phyloP scores from a whole-genome alignment of 2,888 invertebrate genomes.

The Julus scandinavius region DNA sequence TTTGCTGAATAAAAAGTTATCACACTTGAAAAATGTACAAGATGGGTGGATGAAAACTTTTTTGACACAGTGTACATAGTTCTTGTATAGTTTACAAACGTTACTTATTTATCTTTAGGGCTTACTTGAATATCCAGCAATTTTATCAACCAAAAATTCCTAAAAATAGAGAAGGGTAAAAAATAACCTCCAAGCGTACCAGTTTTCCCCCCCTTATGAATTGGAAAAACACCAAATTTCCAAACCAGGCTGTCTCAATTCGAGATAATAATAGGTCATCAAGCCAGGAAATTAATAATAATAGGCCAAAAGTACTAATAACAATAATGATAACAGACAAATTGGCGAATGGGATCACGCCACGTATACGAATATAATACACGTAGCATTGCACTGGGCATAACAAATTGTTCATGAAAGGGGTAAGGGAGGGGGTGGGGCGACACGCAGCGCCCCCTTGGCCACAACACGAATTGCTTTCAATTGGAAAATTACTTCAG shows the following conservation, averaged over 20 bases:
- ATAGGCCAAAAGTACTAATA: conserved; percentile 22
- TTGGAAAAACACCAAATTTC: background rate
- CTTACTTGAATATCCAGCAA: background rate
- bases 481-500: conserved; percentile 7
- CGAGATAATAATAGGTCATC: conserved; percentile 3
- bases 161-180: background rate
- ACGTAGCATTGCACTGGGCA: background rate
- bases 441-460: background rate
- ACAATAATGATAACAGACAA: conserved; percentile 17
- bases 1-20: too few species aligned
- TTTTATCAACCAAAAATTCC: background rate
- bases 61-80: too few species aligned
- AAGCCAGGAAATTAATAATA: conserved; percentile 30
- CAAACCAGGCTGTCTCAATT: conserved; percentile 5
- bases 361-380: background rate
- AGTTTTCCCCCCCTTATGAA: background rate
- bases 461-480: background rate
- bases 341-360: conserved; percentile 38
- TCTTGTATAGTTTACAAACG: background rate
- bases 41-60: too few species aligned
- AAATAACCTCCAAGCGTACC: background rate
- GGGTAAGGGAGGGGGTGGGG: background rate
- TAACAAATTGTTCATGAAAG: background rate
- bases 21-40: too few species aligned
- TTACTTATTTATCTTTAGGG: background rate